A percentile compares a stretch with the other conserved stretches of the same genome.
Evolutionary conservation across 1,140 invertebrate genomes (phyloP).

Genomic region (Tenebrio molitor): DNA sequence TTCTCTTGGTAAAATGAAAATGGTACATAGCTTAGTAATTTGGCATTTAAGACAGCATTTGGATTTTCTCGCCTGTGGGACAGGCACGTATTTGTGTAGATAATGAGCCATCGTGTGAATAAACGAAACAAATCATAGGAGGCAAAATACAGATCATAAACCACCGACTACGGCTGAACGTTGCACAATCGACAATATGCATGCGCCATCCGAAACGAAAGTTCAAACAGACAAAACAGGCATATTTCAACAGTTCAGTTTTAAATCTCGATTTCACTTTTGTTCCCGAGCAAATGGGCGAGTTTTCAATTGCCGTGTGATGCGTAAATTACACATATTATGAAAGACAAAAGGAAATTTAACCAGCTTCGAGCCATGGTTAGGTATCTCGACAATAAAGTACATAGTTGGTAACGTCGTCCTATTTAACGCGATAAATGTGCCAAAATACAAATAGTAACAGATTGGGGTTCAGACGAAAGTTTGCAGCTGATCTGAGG

Average conservation of each 20-base stretch:
- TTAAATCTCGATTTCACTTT: constrained; percentile 48
- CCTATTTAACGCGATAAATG: too few species aligned
- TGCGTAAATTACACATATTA: constrained; percentile 33
- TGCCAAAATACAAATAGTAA: too few species aligned
- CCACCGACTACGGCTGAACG: constrained; percentile 14
- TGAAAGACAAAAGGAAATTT: constrained; percentile 30
- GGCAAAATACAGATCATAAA: constrained; percentile 41
- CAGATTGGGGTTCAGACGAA: too few species aligned
- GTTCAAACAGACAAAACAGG: constrained; percentile 48
- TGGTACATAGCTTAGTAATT: constrained; percentile 26
- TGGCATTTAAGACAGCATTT: constrained; percentile 35
- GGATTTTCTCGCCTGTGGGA: constrained; percentile 31
- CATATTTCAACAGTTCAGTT: constrained; percentile 43
- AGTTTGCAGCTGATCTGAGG: neutral
- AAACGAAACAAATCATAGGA: constrained; percentile 18
- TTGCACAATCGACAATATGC: constrained; percentile 37
- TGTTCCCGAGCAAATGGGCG: constrained; percentile 43
- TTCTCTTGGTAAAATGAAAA: constrained; percentile 38
- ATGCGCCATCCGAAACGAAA: constrained; percentile 48
- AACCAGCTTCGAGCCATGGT: too few species aligned
- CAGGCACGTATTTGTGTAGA: constrained; percentile 24
- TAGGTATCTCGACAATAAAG: too few species aligned
- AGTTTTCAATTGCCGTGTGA: constrained; percentile 35
- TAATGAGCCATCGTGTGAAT: constrained; percentile 15
- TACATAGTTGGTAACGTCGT: too few species aligned